Conservation (phyloP, 1,140 invertebrate genomes). For the Bilobella aurantiaca region DNA sequence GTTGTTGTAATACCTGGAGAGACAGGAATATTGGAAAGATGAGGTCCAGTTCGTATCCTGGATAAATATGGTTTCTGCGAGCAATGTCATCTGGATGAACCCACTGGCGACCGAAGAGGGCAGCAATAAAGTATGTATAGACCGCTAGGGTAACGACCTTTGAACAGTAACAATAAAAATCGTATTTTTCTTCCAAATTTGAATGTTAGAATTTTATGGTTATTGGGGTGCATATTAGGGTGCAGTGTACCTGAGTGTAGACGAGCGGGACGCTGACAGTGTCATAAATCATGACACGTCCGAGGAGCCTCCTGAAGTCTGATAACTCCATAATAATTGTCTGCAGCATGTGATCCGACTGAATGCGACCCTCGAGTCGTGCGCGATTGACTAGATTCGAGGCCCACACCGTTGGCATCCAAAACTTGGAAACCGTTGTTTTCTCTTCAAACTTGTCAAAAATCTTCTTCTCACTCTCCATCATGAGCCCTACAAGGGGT, state of each 20-base stretch:
- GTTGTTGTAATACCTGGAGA: constrained; percentile 55
- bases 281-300: constrained; percentile 77
- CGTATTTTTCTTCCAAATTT: too few relatives aligned
- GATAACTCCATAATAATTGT: constrained; percentile 70
- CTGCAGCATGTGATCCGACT: constrained; percentile 75
- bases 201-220: not conserved
- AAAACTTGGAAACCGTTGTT: constrained; percentile 80
- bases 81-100: constrained; percentile 50
- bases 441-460: constrained; percentile 78
- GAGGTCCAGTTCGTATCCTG: constrained; percentile 60
- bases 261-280: constrained; percentile 94
- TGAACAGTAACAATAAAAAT: too few relatives aligned
- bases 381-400: constrained; percentile 79
- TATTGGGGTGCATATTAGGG: not conserved
- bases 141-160: constrained; percentile 84
- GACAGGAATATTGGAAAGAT: constrained; percentile 88
- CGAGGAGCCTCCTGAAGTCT: constrained; percentile 65
- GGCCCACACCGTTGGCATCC: constrained; percentile 85
- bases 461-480: constrained; percentile 78
- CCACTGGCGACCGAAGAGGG: constrained; percentile 70
- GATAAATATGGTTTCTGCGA: constrained; percentile 37
- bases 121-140: constrained; percentile 83
- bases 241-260: constrained; percentile 77
- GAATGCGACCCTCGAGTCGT: constrained; percentile 64
- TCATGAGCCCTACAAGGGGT: constrained; percentile 60